Evolutionary conservation across 2,113 vertebrate species (phyloP), one percentile per base, ranked within the genome.

Genomic region (Orientallactaga bullata): DNA sequence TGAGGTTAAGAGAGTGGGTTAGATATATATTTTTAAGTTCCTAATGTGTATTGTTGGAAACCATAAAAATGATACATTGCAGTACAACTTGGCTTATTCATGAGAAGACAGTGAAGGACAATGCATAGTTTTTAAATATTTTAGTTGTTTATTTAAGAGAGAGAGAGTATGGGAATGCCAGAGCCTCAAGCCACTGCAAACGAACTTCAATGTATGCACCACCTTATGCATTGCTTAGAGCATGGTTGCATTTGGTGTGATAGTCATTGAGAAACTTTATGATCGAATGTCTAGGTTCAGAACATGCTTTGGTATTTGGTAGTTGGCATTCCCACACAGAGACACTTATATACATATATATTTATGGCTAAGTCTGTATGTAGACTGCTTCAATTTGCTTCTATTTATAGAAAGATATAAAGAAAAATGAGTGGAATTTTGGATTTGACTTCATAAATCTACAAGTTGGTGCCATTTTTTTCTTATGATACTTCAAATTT

Each of bases 371-470:
- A 93, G 93, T 96, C 73, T 95, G 18, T 24, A 1, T 55, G 68
- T 58, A 80, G 65, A 84, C 93, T 85, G 28, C 39, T 91, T 97
- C 96, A 24, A 79, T 94, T 85, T 96, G 90, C 94, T 95, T 55
- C 73, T 85, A 91, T 92, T 96, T 97, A 89, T 96, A 92, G 87
- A 87, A 96, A 94, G 32, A 94, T 77, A 61, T 85, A 95, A 97
- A 96, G 97, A 92, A 96, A 94, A 73, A 78, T 89, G 95, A 97
- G 42, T 72, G 39, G 92, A 79, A 96, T 97, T 97, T 97, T 96
- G 86, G 88, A 93, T 97, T 97, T 97, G 13, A 88, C 92, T 96
- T 97, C 65, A 95, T 93, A 74, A 20, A 96, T 97, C 91, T 95
- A 78, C 94, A 95, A 79, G 91, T 94, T 87, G 92, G 15, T 84